Percentiles rank a stretch among this genome's conserved stretches.
These are phyloP conservation scores for Acipenser transmontanus DNA, from an alignment of 2,797 vertebrate genomes.

Conservation along the genomic window DNA sequence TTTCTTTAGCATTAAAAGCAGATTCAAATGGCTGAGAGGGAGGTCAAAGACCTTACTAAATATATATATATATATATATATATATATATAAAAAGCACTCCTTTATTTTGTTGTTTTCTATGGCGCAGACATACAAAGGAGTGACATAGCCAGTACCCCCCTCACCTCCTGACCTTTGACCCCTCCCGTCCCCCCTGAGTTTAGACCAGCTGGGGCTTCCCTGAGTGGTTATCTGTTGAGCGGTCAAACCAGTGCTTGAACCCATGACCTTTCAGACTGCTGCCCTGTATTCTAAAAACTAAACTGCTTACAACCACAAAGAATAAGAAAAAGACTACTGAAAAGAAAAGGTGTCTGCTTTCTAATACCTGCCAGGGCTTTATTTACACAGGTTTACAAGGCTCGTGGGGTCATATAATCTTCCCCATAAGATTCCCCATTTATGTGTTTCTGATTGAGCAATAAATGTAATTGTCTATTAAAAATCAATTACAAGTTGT, in stretches of 20 bases:
- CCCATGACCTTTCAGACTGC: no score
- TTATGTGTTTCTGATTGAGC: constrained; percentile 62
- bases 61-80: no score
- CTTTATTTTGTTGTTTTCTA: not conserved
- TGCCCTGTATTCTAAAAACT: no score
- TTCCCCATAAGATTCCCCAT: constrained; percentile 29
- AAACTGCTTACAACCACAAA: no score
- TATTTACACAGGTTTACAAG: constrained; percentile 3
- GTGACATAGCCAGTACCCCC: not conserved
- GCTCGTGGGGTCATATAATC: not conserved
- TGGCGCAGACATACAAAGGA: not conserved
- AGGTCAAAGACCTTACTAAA: constrained; percentile 2
- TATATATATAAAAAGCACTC: not conserved
- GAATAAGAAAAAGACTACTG: no score
- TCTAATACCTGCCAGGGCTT: no score
- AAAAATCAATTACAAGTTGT: constrained; percentile 71
- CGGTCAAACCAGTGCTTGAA: no score
- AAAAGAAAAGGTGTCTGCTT: no score
- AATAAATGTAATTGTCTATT: constrained; percentile 65
- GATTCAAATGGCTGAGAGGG: constrained; percentile 12
- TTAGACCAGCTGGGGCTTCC: not conserved
- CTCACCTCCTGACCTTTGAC: constrained; percentile 29
- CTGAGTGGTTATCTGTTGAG: no score
- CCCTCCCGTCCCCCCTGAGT: constrained; percentile 5
- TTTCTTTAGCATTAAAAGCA: constrained; percentile 17